A percentile compares a stretch with the other conserved stretches of the same genome.
Evolutionary conservation across 2,888 invertebrate species (phyloP).

Genomic region (Leptinotarsa juncta): DNA sequence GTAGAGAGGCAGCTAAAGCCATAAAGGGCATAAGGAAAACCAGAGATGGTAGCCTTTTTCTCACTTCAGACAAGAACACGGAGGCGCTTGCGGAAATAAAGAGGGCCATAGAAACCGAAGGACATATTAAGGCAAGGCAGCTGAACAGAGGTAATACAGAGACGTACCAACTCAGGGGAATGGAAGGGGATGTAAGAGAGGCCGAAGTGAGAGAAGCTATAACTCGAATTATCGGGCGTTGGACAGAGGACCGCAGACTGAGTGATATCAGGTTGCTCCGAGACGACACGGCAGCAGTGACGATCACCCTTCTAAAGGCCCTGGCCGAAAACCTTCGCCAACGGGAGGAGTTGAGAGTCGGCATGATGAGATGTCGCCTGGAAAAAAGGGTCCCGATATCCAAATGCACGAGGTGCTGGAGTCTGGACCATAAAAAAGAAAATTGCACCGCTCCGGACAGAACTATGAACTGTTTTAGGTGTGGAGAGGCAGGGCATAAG

Average conservation of each 20-base stretch:
- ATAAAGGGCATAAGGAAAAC: too few relatives aligned
- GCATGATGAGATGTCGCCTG: background rate
- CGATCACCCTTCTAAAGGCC: background rate
- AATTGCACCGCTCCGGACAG: background rate
- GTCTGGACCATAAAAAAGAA: background rate
- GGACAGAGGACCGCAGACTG: background rate
- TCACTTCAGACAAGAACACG: too few relatives aligned
- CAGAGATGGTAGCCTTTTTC: too few relatives aligned
- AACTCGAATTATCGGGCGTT: background rate
- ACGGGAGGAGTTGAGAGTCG: background rate
- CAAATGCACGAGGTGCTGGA: background rate
- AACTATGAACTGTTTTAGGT: background rate
- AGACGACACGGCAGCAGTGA: background rate
- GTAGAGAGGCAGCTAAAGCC: too few relatives aligned
- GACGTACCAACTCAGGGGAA: background rate
- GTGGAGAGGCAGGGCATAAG: background rate
- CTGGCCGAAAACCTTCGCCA: background rate
- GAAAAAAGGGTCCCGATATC: background rate
- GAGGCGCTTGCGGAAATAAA: too few relatives aligned
- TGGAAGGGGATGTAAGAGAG: background rate
- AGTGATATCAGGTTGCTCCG: background rate
- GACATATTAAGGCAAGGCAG: slow-evolving; percentile 12
- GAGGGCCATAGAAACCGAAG: background rate
- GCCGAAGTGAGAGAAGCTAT: background rate
- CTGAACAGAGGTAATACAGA: background rate